phyloP scores from a whole-genome alignment of 2,113 vertebrate species.

The Oreochromis niloticus region DNA sequence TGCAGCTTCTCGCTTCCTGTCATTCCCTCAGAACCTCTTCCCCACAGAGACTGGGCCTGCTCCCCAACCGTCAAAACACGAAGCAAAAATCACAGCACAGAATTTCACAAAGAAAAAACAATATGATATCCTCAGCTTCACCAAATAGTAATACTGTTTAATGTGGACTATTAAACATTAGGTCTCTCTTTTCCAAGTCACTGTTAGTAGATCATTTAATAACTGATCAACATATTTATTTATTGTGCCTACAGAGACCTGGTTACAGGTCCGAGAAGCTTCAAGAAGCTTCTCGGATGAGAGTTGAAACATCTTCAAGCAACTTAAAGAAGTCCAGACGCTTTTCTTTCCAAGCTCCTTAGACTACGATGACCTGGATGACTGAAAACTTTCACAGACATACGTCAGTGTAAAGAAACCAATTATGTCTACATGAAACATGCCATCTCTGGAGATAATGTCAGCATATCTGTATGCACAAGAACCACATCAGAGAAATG shows the following conservation, averaged over 20 bases:
- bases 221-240: background rate
- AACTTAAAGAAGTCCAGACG: background rate
- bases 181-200: background rate
- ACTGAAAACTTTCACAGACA: background rate
- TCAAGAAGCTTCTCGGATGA: background rate
- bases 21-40: background rate
- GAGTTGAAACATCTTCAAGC: background rate
- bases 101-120: background rate
- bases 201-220: background rate
- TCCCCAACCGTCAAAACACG: background rate
- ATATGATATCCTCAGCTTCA: background rate
- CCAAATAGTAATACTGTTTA: background rate
- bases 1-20: background rate
- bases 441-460: background rate
- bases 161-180: background rate
- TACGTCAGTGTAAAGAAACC: background rate
- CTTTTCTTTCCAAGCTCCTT: background rate
- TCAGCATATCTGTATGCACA: background rate
- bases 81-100: background rate
- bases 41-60: background rate
- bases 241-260: background rate
- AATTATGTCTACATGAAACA: background rate
- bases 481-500: background rate
- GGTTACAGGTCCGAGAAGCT: background rate
- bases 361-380: background rate